Percentiles rank a stretch among this genome's conserved stretches.
Evolutionary conservation across 92 coral and sea anemone genomes (phyloP).

Genomic region (Pocillopora grandis): DNA sequence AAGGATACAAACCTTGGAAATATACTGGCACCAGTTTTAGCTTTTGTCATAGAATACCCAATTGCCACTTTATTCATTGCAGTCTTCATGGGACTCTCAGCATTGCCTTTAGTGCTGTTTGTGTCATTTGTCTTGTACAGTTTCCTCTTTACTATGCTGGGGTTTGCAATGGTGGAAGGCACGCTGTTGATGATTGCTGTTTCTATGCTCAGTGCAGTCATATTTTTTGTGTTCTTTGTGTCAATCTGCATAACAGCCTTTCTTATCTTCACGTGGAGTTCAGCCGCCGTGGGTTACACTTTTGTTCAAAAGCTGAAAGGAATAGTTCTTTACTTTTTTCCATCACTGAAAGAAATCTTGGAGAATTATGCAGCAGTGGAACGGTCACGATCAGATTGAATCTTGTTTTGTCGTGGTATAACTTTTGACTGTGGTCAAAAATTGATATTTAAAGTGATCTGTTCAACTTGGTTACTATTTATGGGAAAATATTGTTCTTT

Average conservation of each 20-base stretch:
- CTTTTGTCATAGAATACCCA: slow-evolving; percentile 65
- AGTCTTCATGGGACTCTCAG: slow-evolving; percentile 50
- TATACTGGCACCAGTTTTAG: slow-evolving; percentile 41
- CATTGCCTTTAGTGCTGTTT: slow-evolving; percentile 67
- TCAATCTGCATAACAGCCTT: slow-evolving; percentile 56
- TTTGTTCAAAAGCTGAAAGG: slow-evolving; percentile 41
- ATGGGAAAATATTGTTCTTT: too few relatives aligned
- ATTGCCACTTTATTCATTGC: slow-evolving; percentile 57
- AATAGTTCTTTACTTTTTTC: slow-evolving; percentile 35
- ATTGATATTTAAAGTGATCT: too few relatives aligned
- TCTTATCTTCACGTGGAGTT: slow-evolving; percentile 52
- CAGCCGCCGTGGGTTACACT: slow-evolving; percentile 46
- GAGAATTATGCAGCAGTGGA: slow-evolving; percentile 6
- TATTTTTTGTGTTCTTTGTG: slow-evolving; percentile 58
- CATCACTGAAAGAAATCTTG: slow-evolving; percentile 4
- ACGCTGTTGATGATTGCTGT: slow-evolving; percentile 71
- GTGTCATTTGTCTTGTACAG: slow-evolving; percentile 55
- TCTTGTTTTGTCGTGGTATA: not conserved
- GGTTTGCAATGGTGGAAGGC: slow-evolving; percentile 78
- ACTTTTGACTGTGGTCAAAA: not conserved
- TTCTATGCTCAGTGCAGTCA: slow-evolving; percentile 40
- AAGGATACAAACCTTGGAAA: slow-evolving; percentile 35
- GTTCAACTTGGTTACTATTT: too few relatives aligned
- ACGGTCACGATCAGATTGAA: slow-evolving; percentile 11
- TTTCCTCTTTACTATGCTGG: slow-evolving; percentile 54